These are phyloP conservation scores for Ciconia nigra DNA, from an alignment of 2,797 vertebrate species.

Conservation along the genomic window DNA sequence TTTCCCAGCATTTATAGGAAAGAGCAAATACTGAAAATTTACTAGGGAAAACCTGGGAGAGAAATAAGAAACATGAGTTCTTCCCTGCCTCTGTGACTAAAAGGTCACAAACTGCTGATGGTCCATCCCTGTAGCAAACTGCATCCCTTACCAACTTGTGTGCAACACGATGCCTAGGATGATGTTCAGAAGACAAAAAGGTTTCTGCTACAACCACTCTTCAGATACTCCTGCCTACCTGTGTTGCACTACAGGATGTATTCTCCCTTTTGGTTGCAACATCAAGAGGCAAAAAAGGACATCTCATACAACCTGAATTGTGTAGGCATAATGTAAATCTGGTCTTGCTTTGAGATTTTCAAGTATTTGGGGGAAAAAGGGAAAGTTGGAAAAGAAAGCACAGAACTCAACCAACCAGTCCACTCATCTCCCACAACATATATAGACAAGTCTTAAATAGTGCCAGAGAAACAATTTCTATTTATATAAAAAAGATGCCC, in stretches of 20 bases:
- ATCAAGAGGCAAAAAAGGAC: background rate
- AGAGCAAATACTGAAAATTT: background rate
- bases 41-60: background rate
- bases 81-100: accelerated
- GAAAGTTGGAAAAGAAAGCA: background rate
- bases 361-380: background rate
- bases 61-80: background rate
- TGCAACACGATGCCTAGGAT: background rate
- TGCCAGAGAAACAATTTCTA: background rate
- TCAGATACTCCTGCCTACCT: background rate
- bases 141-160: background rate
- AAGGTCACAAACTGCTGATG: background rate
- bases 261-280: background rate
- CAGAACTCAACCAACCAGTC: background rate
- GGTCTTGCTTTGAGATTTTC: background rate
- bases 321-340: background rate
- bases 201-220: background rate
- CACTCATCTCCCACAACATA: background rate
- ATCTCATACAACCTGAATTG: background rate
- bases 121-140: background rate
- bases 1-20: background rate
- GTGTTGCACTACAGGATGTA: background rate
- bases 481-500: background rate
- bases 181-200: background rate
- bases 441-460: background rate